Evolutionary conservation across 2,113 vertebrate genomes (phyloP).

Genomic region (Thalassoma bifasciatum): DNA sequence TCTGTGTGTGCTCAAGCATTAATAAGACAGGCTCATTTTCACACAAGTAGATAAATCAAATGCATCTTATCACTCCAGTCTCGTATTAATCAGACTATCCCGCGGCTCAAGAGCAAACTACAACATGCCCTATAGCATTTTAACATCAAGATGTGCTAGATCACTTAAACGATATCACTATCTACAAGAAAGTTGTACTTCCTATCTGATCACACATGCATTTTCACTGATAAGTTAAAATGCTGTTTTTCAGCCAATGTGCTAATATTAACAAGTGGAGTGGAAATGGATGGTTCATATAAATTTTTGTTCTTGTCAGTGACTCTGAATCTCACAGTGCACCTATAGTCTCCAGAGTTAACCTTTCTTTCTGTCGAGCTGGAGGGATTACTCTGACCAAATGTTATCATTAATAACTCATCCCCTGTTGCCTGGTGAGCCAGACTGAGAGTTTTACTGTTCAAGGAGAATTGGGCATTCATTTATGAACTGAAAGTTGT

Average conservation of each 20-base stretch:
- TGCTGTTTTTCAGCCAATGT: neutral
- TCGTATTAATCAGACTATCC: neutral
- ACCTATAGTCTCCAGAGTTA: neutral
- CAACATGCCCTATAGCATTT: neutral
- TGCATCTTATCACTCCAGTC: neutral
- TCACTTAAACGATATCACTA: neutral
- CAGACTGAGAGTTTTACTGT: slow-evolving; percentile 7
- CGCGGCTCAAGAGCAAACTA: neutral
- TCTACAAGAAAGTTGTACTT: neutral
- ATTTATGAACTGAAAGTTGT: slow-evolving; percentile 1
- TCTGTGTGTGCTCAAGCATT: neutral
- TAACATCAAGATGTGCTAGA: neutral
- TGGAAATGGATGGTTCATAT: neutral
- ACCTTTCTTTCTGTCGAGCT: neutral
- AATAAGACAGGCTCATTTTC: neutral
- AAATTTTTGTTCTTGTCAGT: neutral
- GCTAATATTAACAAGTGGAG: neutral
- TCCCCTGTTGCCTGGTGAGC: neutral
- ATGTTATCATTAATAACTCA: slow-evolving; percentile 17
- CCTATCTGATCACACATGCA: neutral
- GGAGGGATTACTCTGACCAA: neutral
- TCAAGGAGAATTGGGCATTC: neutral
- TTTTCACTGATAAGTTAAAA: neutral
- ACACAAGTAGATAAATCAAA: slow-evolving; percentile 5
- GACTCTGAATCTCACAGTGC: neutral